These are phyloP conservation scores for Brenthis ino DNA, from an alignment of 2,888 invertebrate genomes.

Conservation along the genomic window DNA sequence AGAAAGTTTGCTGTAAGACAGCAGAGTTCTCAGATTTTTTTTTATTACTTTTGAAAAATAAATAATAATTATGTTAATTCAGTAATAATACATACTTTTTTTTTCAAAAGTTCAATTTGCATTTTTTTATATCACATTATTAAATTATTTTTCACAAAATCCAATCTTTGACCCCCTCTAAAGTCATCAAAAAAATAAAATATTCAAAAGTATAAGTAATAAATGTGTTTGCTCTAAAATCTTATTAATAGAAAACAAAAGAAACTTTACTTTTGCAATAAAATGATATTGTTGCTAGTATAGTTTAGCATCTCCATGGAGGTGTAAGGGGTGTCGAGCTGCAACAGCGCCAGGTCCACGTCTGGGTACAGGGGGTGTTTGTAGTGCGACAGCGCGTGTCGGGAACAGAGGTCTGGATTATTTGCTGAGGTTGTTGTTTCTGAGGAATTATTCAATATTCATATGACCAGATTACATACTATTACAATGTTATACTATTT, in stretches of 20 bases:
- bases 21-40: too few species aligned
- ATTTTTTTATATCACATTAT: too few species aligned
- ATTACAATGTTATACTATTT: not conserved
- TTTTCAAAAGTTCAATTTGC: too few species aligned
- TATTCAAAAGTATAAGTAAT: too few species aligned
- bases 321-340: slow-evolving; percentile 32
- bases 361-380: slow-evolving; percentile 30
- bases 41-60: too few species aligned
- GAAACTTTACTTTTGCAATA: slow-evolving; percentile 21
- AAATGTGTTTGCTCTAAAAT: too few species aligned
- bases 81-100: too few species aligned
- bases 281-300: slow-evolving; percentile 14
- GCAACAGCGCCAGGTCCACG: slow-evolving; percentile 30
- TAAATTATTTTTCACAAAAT: too few species aligned
- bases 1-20: too few species aligned
- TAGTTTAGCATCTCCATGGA: slow-evolving; percentile 24
- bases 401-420: slow-evolving; percentile 1
- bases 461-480: not conserved
- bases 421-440: not conserved
- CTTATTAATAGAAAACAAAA: not conserved
- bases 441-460: not conserved
- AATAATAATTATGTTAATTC: too few species aligned
- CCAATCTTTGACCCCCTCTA: too few species aligned
- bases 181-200: too few species aligned
- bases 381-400: slow-evolving; percentile 28